These are phyloP conservation scores for Yponomeuta evonymella DNA, from an alignment of 2,888 invertebrate species.

Conservation along the genomic window DNA sequence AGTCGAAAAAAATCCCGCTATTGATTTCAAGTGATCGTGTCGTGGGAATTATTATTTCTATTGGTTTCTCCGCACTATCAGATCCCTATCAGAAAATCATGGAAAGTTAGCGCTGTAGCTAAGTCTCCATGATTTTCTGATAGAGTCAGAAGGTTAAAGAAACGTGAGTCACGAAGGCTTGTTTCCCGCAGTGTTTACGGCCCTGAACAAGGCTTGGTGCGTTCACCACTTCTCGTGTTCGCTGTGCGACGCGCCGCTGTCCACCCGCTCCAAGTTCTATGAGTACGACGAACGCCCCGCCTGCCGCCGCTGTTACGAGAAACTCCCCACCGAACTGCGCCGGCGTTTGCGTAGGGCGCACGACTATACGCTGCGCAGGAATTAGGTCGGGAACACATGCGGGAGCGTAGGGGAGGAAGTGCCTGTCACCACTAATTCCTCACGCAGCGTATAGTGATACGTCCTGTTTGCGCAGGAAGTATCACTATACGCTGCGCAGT, in stretches of 20 bases:
- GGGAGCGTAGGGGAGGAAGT: not conserved
- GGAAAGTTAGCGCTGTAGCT: too few relatives aligned
- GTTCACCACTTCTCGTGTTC: conserved; percentile 99
- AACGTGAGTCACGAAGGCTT: not conserved
- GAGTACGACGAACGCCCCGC: conserved; percentile 99
- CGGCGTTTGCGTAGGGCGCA: conserved; percentile 93
- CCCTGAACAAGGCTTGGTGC: conserved; percentile 99
- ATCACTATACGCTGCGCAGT: not conserved
- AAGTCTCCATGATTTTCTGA: too few relatives aligned
- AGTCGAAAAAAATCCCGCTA: too few relatives aligned
- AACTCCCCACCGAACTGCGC: conserved; percentile 94
- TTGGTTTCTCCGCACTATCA: too few relatives aligned
- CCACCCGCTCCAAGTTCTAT: conserved; percentile 98
- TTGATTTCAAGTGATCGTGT: too few relatives aligned
- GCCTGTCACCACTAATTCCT: too few relatives aligned
- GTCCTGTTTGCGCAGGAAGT: not conserved
- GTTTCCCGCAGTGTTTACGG: conserved; percentile 88
- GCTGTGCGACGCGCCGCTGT: conserved; percentile 96
- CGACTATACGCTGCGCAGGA: conserved; percentile 80
- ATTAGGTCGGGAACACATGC: not conserved
- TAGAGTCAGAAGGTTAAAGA: too few relatives aligned
- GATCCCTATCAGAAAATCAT: too few relatives aligned
- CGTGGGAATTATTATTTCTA: too few relatives aligned
- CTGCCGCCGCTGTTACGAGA: conserved; percentile 98
- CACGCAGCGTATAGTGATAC: too few relatives aligned